Conservation (phyloP, 1,140 invertebrate species). For the Bactericera cockerelli region DNA sequence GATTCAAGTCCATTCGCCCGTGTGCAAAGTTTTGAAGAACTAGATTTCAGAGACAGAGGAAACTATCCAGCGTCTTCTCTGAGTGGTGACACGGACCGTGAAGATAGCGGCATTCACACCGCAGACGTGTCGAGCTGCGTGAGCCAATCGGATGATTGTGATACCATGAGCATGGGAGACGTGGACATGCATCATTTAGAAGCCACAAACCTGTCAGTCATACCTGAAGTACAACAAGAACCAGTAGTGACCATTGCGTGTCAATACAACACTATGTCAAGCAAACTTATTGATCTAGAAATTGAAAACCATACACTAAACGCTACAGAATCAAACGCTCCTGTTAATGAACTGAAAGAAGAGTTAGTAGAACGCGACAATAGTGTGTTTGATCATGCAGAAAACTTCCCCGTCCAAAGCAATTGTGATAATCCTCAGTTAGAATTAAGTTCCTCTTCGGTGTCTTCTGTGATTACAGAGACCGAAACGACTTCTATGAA, state of each 20-base stretch:
- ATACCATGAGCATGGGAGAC: constrained; percentile 12
- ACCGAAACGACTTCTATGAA: too few species aligned
- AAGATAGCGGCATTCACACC: constrained; percentile 67
- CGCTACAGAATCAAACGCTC: constrained; percentile 7
- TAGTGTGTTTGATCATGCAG: neutral
- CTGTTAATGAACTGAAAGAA: too few species aligned
- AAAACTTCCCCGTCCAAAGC: neutral
- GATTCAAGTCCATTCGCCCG: constrained; percentile 40
- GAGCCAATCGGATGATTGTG: constrained; percentile 46
- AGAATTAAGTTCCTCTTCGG: constrained; percentile 9
- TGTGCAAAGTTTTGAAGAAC: constrained; percentile 45
- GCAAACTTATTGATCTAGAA: neutral
- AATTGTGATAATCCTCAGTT: constrained; percentile 9
- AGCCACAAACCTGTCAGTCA: constrained; percentile 16
- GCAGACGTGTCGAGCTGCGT: constrained; percentile 59
- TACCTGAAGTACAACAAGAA: neutral
- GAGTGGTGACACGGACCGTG: constrained; percentile 47
- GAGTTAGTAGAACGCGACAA: neutral
- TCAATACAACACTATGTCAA: neutral
- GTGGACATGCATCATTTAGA: constrained; percentile 19
- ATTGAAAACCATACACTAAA: neutral
- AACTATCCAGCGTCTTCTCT: constrained; percentile 35
- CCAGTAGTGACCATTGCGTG: neutral
- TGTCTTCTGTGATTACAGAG: too few species aligned
- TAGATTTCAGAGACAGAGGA: constrained; percentile 31